Conservation (phyloP, 2,797 vertebrate species). For the Sebastes ruberrimus region DNA sequence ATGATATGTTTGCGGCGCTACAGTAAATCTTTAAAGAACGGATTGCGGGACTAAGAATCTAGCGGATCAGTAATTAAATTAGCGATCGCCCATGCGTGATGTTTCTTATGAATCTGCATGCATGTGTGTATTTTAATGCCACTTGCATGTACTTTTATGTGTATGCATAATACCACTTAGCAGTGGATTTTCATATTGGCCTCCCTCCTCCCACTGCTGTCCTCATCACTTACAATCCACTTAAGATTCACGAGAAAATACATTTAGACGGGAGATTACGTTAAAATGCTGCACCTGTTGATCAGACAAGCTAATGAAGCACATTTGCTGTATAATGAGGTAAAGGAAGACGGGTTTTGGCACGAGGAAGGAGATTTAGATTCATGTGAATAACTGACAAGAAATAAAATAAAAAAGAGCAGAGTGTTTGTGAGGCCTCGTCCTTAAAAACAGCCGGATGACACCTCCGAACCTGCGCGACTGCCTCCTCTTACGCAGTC, state of each 20-base stretch:
- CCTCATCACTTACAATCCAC: conserved; percentile 54
- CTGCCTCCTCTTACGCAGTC: neutral
- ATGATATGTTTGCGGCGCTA: conserved; percentile 66
- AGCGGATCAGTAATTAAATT: conserved; percentile 76
- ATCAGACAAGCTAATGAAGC: conserved; percentile 20
- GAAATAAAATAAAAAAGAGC: neutral
- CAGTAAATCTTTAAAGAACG: conserved; percentile 75
- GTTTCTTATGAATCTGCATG: conserved; percentile 27
- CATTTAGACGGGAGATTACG: conserved; percentile 28
- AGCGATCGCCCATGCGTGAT: conserved; percentile 30
- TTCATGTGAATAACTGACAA: neutral
- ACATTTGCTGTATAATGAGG: neutral
- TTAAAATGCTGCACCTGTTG: conserved; percentile 33
- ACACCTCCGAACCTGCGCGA: neutral
- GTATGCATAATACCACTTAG: conserved; percentile 48
- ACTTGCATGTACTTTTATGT: conserved; percentile 45
- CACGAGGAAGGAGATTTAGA: neutral
- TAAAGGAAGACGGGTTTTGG: neutral
- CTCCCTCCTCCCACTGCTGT: conserved; percentile 14
- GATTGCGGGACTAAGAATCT: conserved; percentile 60
- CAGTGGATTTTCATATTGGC: conserved; percentile 35
- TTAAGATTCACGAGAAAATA: conserved; percentile 28
- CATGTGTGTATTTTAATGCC: conserved; percentile 50
- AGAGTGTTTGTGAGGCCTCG: neutral
- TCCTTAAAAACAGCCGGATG: neutral